Conservation (phyloP, 2,888 invertebrate genomes). For the Mesoligia furuncula region DNA sequence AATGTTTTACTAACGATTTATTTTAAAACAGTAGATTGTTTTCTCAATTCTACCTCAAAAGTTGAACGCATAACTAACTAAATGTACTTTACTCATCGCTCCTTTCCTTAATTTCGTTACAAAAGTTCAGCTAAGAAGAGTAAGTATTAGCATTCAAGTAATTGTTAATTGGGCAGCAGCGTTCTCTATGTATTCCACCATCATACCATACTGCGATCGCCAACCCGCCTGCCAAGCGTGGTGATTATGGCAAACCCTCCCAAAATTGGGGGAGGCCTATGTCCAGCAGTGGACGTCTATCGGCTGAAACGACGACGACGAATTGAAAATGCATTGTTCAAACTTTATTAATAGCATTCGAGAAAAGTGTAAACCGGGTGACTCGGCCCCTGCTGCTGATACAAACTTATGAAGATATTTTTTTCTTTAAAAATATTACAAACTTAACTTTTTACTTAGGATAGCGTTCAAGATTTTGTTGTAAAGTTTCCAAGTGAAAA, state of each 20-base stretch:
- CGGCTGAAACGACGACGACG: too few relatives aligned
- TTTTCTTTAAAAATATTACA: constrained; percentile 64
- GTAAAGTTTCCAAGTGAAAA: constrained; percentile 78
- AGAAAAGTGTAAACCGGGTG: constrained; percentile 65
- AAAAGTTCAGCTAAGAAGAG: constrained; percentile 53
- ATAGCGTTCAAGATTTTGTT: constrained; percentile 76
- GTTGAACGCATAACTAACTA: constrained; percentile 16
- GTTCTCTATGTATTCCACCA: too few relatives aligned
- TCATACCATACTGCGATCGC: too few relatives aligned
- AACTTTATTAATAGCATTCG: constrained; percentile 69
- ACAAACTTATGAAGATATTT: constrained; percentile 62
- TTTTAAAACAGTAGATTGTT: background rate
- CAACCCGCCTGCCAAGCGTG: too few relatives aligned
- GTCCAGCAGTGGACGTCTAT: too few relatives aligned
- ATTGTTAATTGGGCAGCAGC: too few relatives aligned
- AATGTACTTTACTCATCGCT: constrained; percentile 36
- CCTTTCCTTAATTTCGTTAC: constrained; percentile 44
- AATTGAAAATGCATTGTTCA: constrained; percentile 78
- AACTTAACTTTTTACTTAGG: constrained; percentile 76
- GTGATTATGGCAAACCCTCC: too few relatives aligned
- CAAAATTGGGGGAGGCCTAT: too few relatives aligned
- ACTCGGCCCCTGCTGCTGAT: constrained; percentile 60
- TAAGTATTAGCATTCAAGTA: constrained; percentile 67
- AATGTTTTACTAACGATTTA: constrained; percentile 3
- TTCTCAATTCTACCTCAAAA: constrained; percentile 11